These are phyloP conservation scores for Catharus minimus DNA, from an alignment of 2,113 vertebrate genomes.

Conservation along the genomic window DNA sequence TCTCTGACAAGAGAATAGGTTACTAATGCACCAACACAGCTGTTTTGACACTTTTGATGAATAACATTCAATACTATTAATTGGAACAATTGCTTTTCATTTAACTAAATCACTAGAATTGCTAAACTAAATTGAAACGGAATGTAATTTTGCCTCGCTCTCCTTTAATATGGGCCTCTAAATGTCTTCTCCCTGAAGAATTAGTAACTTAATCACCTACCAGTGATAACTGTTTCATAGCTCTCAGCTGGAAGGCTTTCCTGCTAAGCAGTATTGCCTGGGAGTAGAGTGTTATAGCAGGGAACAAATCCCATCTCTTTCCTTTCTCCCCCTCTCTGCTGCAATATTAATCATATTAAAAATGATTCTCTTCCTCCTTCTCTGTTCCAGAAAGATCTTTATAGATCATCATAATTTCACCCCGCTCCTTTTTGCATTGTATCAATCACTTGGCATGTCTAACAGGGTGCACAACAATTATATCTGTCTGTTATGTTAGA, in stretches of 20 bases:
- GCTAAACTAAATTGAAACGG: slow-evolving; percentile 85
- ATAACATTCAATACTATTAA: slow-evolving; percentile 93
- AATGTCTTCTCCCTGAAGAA: slow-evolving; percentile 86
- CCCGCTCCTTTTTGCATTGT: slow-evolving; percentile 29
- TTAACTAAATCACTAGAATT: slow-evolving; percentile 87
- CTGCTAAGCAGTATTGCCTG: slow-evolving; percentile 68
- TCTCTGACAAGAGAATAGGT: slow-evolving; percentile 83
- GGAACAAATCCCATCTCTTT: slow-evolving; percentile 62
- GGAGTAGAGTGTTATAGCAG: slow-evolving; percentile 53
- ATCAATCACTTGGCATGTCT: slow-evolving; percentile 63
- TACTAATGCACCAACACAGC: slow-evolving; percentile 83
- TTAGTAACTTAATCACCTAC: slow-evolving; percentile 87
- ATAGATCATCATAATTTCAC: slow-evolving; percentile 49
- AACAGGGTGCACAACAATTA: slow-evolving; percentile 63
- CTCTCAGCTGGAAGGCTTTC: slow-evolving; percentile 80
- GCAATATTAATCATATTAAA: slow-evolving; percentile 72
- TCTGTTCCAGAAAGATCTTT: slow-evolving; percentile 59
- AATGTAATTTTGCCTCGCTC: slow-evolving; percentile 83
- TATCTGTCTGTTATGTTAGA: slow-evolving; percentile 51
- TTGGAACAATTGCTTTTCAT: slow-evolving; percentile 92
- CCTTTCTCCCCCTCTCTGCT: slow-evolving; percentile 44
- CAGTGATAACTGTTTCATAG: slow-evolving; percentile 85
- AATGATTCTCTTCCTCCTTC: slow-evolving; percentile 50
- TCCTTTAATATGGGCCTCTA: slow-evolving; percentile 82
- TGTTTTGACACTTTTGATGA: slow-evolving; percentile 88